A percentile compares a stretch with the other conserved stretches of the same genome.
Conservation (phyloP, 1,140 invertebrate genomes). For the Drosophila parabipectinata region DNA sequence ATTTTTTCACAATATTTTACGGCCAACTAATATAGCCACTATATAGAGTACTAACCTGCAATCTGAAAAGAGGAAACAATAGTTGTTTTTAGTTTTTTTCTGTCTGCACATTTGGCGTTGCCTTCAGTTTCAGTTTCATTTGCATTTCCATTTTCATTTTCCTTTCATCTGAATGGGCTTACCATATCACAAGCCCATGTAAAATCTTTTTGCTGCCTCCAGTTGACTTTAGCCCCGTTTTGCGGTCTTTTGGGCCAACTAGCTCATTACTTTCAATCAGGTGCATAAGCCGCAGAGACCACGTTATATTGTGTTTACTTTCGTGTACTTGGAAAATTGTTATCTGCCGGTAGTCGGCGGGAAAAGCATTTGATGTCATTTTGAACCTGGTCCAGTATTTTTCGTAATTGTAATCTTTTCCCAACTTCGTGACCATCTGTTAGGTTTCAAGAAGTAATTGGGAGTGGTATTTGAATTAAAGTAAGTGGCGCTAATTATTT, state of each 20-base stretch:
- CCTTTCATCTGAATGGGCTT: slow-evolving; percentile 21
- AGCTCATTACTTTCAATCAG: slow-evolving; percentile 68
- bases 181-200: slow-evolving; percentile 30
- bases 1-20: background rate
- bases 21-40: background rate
- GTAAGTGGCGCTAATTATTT: slow-evolving; percentile 13
- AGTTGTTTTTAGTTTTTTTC: slow-evolving; percentile 31
- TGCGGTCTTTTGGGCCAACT: slow-evolving; percentile 51
- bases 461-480: background rate
- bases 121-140: slow-evolving; percentile 57
- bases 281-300: slow-evolving; percentile 11
- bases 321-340: slow-evolving; percentile 32
- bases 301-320: slow-evolving; percentile 26
- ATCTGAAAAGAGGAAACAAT: slow-evolving; percentile 27
- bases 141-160: slow-evolving; percentile 47
- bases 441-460: background rate
- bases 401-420: slow-evolving; percentile 19
- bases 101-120: slow-evolving; percentile 7
- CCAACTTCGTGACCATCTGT: background rate
- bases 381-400: background rate
- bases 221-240: slow-evolving; percentile 46
- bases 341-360: slow-evolving; percentile 20
- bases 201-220: slow-evolving; percentile 15
- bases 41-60: slow-evolving; percentile 20
- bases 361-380: slow-evolving; percentile 33